Percentiles rank a stretch among this genome's conserved stretches.
phyloP scores from a whole-genome alignment of 2,888 invertebrate genomes.

The Gymnoscelis rufifasciata region DNA sequence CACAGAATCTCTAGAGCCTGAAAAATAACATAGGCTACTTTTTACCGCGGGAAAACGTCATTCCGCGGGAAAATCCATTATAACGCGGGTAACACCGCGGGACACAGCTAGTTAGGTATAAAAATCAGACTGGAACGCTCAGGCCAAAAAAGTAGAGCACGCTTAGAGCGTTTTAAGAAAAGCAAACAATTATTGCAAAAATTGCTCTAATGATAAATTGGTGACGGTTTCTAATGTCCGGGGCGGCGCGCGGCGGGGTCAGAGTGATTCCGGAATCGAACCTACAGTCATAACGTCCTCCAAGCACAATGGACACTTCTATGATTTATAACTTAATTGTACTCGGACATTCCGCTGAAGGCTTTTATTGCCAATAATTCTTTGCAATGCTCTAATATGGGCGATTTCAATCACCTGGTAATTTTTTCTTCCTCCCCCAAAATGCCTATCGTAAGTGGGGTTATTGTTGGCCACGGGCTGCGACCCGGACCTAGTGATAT shows the following conservation, averaged over 20 bases:
- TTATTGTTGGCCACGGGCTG: too few relatives aligned
- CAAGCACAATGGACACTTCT: slow-evolving; percentile 54
- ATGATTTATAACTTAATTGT: slow-evolving; percentile 78
- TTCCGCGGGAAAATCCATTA: too few relatives aligned
- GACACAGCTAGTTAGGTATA: too few relatives aligned
- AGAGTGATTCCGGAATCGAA: slow-evolving; percentile 62
- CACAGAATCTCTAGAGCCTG: too few relatives aligned
- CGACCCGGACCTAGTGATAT: too few relatives aligned
- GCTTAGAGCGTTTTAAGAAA: slow-evolving; percentile 41
- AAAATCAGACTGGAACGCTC: too few relatives aligned
- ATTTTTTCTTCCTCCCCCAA: slow-evolving; percentile 15
- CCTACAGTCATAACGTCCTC: slow-evolving; percentile 74
- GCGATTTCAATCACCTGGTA: slow-evolving; percentile 28
- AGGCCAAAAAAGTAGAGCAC: slow-evolving; percentile 56
- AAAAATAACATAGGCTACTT: too few relatives aligned
- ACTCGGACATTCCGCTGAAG: slow-evolving; percentile 53
- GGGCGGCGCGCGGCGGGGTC: slow-evolving; percentile 46
- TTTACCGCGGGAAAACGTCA: too few relatives aligned
- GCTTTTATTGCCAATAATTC: slow-evolving; percentile 59
- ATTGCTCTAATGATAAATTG: slow-evolving; percentile 79
- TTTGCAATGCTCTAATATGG: slow-evolving; percentile 37
- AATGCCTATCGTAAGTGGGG: slow-evolving; percentile 6
- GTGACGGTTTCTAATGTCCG: slow-evolving; percentile 71
- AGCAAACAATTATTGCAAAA: slow-evolving; percentile 77
- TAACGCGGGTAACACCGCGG: too few relatives aligned